Evolutionary conservation across 2,797 vertebrate genomes (phyloP).

Genomic region (Acomys russatus): DNA sequence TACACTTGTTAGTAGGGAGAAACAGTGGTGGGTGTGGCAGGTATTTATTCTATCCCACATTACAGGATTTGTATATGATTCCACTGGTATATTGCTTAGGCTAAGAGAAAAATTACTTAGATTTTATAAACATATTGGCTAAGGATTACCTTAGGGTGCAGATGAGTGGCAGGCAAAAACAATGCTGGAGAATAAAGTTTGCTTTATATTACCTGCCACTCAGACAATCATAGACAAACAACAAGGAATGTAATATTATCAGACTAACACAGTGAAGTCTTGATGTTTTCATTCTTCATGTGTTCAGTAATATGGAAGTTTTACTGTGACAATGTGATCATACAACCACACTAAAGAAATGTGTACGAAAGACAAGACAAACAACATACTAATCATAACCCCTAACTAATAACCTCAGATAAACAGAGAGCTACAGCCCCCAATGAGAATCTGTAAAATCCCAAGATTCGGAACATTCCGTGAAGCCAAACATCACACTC

Average conservation of each 20-base stretch:
- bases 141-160: neutral
- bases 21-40: neutral
- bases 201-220: neutral
- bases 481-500: neutral
- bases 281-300: slow-evolving; percentile 26
- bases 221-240: neutral
- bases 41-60: neutral
- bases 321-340: slow-evolving; percentile 57
- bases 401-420: neutral
- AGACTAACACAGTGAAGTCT: slow-evolving; percentile 14
- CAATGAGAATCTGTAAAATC: neutral
- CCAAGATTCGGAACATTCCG: neutral
- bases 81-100: neutral
- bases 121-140: slow-evolving; percentile 43
- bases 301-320: slow-evolving; percentile 9
- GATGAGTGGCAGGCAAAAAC: neutral
- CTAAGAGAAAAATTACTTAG: slow-evolving; percentile 46
- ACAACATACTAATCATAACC: neutral
- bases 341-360: neutral
- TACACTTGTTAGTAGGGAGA: slow-evolving; percentile 8
- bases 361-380: neutral
- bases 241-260: neutral
- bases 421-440: neutral
- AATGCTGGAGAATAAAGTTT: slow-evolving; percentile 39
- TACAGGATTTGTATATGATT: neutral